Conservation (phyloP, 1,140 invertebrate species). For the Macrosteles quadrilineatus region DNA sequence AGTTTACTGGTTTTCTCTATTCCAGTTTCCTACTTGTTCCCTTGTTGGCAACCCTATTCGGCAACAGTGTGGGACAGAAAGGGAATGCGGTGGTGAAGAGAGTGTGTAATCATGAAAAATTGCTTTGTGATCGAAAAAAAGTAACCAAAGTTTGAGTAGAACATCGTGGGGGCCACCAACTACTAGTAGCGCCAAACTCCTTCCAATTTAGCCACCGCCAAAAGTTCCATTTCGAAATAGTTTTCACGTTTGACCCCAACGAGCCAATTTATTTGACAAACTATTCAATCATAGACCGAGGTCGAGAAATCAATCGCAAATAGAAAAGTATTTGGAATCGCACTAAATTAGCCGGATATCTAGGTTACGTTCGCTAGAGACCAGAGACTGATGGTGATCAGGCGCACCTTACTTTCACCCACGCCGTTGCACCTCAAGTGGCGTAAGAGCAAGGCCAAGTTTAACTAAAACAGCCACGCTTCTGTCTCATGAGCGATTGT, state of each 20-base stretch:
- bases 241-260: too few species aligned
- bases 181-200: too few species aligned
- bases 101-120: too few species aligned
- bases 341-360: neutral
- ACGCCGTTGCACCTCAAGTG: neutral
- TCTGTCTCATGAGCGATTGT: neutral
- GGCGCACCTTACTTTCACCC: neutral
- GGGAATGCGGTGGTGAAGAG: too few species aligned
- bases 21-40: too few species aligned
- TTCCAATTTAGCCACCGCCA: too few species aligned
- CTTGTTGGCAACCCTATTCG: too few species aligned
- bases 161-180: too few species aligned
- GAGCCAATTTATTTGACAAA: neutral
- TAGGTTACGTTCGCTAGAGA: neutral
- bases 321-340: neutral
- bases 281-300: neutral
- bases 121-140: too few species aligned
- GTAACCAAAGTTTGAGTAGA: too few species aligned
- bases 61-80: too few species aligned
- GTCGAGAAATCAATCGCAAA: conserved; percentile 16
- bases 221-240: too few species aligned
- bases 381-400: neutral
- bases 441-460: neutral
- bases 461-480: neutral
- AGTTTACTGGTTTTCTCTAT: neutral